phyloP scores from a whole-genome alignment of 2,797 vertebrate genomes.

The Lepidocolaptes lacrymiger region DNA sequence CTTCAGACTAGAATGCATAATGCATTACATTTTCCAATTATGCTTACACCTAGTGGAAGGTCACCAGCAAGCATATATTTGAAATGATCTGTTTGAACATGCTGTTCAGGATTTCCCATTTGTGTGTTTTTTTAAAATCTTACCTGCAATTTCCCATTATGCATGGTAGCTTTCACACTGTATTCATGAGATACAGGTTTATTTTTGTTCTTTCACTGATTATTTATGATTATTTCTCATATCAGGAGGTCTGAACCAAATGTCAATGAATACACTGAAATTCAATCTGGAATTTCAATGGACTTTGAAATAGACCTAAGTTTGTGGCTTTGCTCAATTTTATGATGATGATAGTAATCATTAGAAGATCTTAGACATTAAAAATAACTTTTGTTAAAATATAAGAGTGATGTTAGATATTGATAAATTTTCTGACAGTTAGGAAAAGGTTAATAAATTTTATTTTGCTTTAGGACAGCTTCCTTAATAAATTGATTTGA shows the following conservation, averaged over 20 bases:
- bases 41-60: slow-evolving; percentile 48
- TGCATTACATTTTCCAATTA: slow-evolving; percentile 30
- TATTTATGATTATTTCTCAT: slow-evolving; percentile 14
- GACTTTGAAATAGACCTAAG: background rate
- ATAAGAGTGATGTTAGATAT: background rate
- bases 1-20: slow-evolving; percentile 10
- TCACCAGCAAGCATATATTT: slow-evolving; percentile 29
- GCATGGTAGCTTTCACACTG: background rate
- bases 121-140: background rate
- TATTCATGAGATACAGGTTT: background rate
- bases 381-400: background rate
- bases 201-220: slow-evolving; percentile 1
- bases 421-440: background rate
- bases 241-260: background rate
- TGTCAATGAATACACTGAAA: background rate
- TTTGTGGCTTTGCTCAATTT: background rate
- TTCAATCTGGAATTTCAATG: background rate
- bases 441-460: background rate
- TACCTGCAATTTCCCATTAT: slow-evolving; percentile 24
- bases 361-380: background rate
- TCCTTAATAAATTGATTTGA: background rate
- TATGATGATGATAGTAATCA: background rate
- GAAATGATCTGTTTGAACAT: slow-evolving; percentile 33
- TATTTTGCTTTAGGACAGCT: background rate
- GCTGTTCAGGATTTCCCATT: slow-evolving; percentile 44